Base-by-base conservation (phyloP, 2,113 vertebrate genomes). In the Lepus timidus region DNA sequence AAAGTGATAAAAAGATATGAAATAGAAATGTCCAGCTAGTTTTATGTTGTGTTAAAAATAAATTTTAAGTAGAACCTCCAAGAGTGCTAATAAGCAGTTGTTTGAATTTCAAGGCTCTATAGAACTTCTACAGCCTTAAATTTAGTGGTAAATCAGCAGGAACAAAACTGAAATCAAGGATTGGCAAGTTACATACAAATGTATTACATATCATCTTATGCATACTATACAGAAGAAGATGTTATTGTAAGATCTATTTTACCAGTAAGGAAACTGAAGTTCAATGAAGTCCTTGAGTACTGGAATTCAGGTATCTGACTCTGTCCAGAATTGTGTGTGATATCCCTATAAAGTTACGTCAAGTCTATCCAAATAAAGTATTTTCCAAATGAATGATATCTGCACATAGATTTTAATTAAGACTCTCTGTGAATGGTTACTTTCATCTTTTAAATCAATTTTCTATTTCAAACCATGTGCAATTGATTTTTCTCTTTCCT, bases 161-260 rank as follows among this genome's bases (percentile, higher is more conserved):
- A 93, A 85, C 51, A 83, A 49, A 55, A 61, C 27, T 39, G 20
- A 94, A 90, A 85, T 33, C 87, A 86, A 76, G 65, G 11, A 71
- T 3, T 78, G 10, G 9, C 12, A 71, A 92, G 13, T 44, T 68
- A 49, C 25, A 85, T 39, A 67, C 5, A n/a, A 20, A 44, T 17
- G 51, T 68, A 84, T 31, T 62, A 49, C 3, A 55, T 62, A 25
- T 85, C 87, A 81, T 36, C 51, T 93, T 5, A 83, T 71, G 83
- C 61, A 92, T 5, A 80, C 1, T 76, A 70, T 31, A 12, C 80
- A 44, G 33, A 58, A 89, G 22, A 84, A 70, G 92, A 93, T 9
- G 3, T 61, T 58, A 44, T 75, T 58, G 2, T 79, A 75, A 90
- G 13, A n/a, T 70, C 49, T 75, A 49, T 74, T 83, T 93, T 89